Evolutionary conservation across 1,140 invertebrate genomes (phyloP).

Genomic region (Caenorhabditis inopinata): DNA sequence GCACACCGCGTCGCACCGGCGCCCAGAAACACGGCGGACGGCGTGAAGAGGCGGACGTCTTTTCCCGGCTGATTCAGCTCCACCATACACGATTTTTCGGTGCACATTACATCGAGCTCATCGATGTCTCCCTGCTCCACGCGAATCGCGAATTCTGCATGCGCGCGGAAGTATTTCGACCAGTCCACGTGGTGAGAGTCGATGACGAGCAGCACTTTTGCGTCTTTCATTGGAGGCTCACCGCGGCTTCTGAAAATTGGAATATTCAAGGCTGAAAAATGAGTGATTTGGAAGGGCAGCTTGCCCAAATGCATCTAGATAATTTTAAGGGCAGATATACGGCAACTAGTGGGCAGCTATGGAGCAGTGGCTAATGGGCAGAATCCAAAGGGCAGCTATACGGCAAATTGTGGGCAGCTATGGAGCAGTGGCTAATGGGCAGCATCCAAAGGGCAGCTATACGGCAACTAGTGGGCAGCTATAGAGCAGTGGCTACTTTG

Average conservation of each 20-base stretch:
- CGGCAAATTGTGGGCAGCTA: no score
- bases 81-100: slow-evolving; percentile 37
- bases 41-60: slow-evolving; percentile 22
- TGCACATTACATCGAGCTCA: slow-evolving; percentile 39
- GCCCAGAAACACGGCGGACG: slow-evolving; percentile 34
- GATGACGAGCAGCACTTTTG: slow-evolving; percentile 40
- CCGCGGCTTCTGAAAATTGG: not conserved
- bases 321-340: no score
- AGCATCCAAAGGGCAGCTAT: no score
- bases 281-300: no score
- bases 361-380: no score
- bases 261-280: no score
- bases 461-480: no score
- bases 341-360: no score
- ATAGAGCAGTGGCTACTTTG: no score
- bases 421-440: no score
- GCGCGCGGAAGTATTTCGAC: slow-evolving; percentile 39
- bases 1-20: slow-evolving; percentile 10
- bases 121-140: slow-evolving; percentile 43
- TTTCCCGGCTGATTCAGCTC: slow-evolving; percentile 27
- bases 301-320: no score
- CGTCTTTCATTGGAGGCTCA: slow-evolving; percentile 20
- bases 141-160: slow-evolving; percentile 8
- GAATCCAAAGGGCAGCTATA: no score
- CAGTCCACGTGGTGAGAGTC: slow-evolving; percentile 40